Conservation (phyloP, 2,113 vertebrate species). For the Vimba vimba region DNA sequence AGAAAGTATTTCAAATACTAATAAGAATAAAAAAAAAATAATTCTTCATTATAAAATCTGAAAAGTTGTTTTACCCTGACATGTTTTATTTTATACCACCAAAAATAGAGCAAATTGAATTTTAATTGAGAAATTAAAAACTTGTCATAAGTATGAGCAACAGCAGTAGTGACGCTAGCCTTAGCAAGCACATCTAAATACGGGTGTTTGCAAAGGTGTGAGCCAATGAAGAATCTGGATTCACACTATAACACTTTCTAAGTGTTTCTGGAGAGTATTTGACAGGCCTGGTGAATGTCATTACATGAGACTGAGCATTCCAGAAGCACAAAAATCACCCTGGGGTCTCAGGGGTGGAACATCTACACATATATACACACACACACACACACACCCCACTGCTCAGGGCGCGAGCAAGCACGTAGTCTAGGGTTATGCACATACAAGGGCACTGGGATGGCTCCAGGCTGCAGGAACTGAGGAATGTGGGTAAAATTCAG, state of each 20-base stretch:
- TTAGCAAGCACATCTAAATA: slow-evolving; percentile 11
- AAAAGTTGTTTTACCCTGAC: background rate
- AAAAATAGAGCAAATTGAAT: background rate
- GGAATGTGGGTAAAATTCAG: slow-evolving; percentile 54
- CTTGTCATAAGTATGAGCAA: background rate
- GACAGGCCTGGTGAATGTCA: slow-evolving; percentile 13
- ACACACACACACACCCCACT: slow-evolving; percentile 1
- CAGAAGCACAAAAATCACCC: slow-evolving; percentile 34
- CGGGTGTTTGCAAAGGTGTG: background rate
- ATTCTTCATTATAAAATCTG: background rate
- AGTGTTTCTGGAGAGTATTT: background rate
- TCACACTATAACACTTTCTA: background rate
- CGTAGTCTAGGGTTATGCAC: slow-evolving; percentile 47
- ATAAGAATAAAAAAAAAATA: background rate
- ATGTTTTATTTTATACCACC: background rate
- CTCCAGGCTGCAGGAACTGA: slow-evolving; percentile 43
- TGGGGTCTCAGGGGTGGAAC: slow-evolving; percentile 39
- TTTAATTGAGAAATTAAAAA: background rate
- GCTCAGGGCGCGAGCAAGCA: slow-evolving; percentile 33
- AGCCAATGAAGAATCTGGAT: slow-evolving; percentile 6
- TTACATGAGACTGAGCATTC: slow-evolving; percentile 27
- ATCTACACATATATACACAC: slow-evolving; percentile 26
- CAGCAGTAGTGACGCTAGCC: background rate
- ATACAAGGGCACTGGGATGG: slow-evolving; percentile 48
- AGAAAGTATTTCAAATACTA: background rate